Percentiles rank a stretch among this genome's conserved stretches.
These are phyloP conservation scores for Pithys albifrons DNA, from an alignment of 2,113 vertebrate species.

Conservation along the genomic window DNA sequence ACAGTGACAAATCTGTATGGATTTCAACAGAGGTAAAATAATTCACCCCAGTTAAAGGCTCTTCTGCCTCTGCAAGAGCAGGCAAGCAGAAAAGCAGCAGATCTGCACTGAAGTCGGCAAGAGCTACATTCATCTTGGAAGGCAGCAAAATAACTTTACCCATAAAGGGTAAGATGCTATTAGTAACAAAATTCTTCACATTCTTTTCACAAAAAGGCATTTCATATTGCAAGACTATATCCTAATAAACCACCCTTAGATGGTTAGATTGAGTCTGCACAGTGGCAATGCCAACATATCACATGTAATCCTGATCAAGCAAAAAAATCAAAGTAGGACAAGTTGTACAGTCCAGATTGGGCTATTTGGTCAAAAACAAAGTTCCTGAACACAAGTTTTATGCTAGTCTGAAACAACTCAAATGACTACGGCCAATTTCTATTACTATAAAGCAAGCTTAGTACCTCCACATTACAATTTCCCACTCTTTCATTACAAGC, in stretches of 20 bases:
- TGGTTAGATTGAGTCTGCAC: neutral
- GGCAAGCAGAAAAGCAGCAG: neutral
- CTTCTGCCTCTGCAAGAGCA: neutral
- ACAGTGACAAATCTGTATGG: accelerated
- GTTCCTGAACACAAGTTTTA: neutral
- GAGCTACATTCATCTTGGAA: neutral
- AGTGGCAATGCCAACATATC: neutral
- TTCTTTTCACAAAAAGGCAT: conserved; percentile 23
- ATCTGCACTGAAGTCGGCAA: neutral
- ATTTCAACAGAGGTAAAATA: neutral
- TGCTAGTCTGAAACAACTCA: neutral
- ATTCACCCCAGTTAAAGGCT: neutral
- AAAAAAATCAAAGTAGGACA: conserved; percentile 15
- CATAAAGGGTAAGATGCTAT: conserved; percentile 31
- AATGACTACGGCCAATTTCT: neutral
- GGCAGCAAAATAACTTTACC: conserved; percentile 28
- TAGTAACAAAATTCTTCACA: conserved; percentile 38
- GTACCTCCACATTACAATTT: neutral
- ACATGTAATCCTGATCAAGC: neutral
- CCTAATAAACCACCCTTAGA: conserved; percentile 36
- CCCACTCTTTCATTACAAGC: conserved; percentile 19
- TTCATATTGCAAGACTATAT: neutral
- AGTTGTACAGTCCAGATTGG: neutral
- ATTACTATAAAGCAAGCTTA: neutral
- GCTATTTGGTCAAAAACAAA: conserved; percentile 22